Conservation (phyloP, 2,888 invertebrate genomes). For the Anorthoa munda region DNA sequence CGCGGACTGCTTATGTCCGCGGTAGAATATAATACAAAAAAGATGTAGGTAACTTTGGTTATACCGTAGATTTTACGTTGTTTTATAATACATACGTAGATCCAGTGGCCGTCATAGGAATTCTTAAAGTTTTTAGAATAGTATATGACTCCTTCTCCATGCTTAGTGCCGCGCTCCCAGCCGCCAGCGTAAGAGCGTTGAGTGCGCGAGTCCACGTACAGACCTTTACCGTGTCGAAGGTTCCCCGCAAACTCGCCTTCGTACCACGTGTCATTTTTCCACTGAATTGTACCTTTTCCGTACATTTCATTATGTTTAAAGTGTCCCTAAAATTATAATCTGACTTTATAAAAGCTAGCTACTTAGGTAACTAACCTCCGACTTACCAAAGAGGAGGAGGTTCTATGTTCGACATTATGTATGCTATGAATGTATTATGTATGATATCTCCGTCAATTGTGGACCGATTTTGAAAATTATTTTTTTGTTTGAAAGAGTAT, state of each 20-base stretch:
- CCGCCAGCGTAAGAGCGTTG: conserved; percentile 84
- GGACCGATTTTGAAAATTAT: too few species aligned
- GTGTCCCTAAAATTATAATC: conserved; percentile 84
- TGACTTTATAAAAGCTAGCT: too few species aligned
- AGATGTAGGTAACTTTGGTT: too few species aligned
- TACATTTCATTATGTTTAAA: conserved; percentile 90
- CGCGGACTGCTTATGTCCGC: too few species aligned
- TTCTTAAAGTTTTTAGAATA: conserved; percentile 79
- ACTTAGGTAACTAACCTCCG: neutral
- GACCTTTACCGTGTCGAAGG: conserved; percentile 90
- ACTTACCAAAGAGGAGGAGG: too few species aligned
- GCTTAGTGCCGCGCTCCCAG: conserved; percentile 89
- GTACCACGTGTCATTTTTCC: conserved; percentile 91
- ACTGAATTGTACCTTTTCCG: conserved; percentile 89
- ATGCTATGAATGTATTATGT: too few species aligned
- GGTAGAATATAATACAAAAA: too few species aligned
- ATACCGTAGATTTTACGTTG: too few species aligned
- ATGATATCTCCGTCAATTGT: too few species aligned
- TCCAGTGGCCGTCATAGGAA: conserved; percentile 86
- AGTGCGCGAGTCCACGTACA: conserved; percentile 84
- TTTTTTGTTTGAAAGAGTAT: too few species aligned
- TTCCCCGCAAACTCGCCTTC: conserved; percentile 91
- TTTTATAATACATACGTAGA: conserved; percentile 74
- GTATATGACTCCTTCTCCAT: conserved; percentile 82
- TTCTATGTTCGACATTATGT: too few species aligned